Percentiles rank a stretch among this genome's conserved stretches.
Evolutionary conservation across 2,888 invertebrate genomes (phyloP).

Genomic region (Monoplex corrugatus): DNA sequence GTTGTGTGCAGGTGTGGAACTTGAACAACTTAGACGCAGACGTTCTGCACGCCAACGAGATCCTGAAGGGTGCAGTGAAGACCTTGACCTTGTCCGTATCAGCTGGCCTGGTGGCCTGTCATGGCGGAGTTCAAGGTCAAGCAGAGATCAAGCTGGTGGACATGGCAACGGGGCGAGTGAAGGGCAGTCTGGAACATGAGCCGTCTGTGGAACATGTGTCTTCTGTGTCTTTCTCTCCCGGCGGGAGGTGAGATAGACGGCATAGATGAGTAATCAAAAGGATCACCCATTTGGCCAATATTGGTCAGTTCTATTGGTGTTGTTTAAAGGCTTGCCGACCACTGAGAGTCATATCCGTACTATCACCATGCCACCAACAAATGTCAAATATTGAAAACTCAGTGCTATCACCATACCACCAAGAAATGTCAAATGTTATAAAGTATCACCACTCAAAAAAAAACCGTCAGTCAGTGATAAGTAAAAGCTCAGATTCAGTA

Average conservation of each 20-base stretch:
- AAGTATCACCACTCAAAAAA: too few species aligned
- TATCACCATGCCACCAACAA: too few species aligned
- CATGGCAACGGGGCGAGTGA: slow-evolving; percentile 63
- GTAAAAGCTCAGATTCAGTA: too few species aligned
- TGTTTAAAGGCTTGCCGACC: too few species aligned
- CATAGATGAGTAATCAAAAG: too few species aligned
- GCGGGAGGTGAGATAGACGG: slow-evolving; percentile 62
- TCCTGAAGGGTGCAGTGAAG: slow-evolving; percentile 66
- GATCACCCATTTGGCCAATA: too few species aligned
- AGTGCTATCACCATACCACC: too few species aligned
- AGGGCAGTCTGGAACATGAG: slow-evolving; percentile 68
- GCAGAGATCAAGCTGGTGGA: slow-evolving; percentile 75
- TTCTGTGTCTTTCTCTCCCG: slow-evolving; percentile 66
- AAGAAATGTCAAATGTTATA: too few species aligned
- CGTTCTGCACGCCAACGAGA: slow-evolving; percentile 68
- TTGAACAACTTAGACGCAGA: slow-evolving; percentile 75
- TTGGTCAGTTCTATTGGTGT: too few species aligned
- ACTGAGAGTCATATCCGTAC: too few species aligned
- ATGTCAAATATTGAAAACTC: neutral
- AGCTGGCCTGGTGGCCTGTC: slow-evolving; percentile 63
- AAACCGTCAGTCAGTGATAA: too few species aligned
- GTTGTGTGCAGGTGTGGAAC: slow-evolving; percentile 69
- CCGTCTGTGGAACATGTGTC: slow-evolving; percentile 60
- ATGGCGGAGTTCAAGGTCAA: slow-evolving; percentile 59
- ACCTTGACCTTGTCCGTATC: slow-evolving; percentile 61